phyloP scores from a whole-genome alignment of 1,140 invertebrate species.

The Brachionus paranguensis region DNA sequence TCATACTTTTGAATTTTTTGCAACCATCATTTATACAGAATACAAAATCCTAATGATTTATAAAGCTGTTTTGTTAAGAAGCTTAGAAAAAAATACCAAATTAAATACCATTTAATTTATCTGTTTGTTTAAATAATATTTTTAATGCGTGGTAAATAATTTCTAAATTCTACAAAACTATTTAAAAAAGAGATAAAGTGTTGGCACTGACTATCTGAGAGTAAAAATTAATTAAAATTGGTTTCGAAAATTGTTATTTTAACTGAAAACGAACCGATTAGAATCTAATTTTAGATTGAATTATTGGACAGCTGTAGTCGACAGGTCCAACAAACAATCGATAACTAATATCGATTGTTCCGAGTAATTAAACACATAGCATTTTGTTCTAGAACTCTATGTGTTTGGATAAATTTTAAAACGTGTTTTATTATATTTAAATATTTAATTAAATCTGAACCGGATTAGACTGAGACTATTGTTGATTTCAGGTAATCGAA shows the following conservation, averaged over 20 bases:
- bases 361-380: not conserved
- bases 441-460: conserved; percentile 3
- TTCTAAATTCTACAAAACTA: not conserved
- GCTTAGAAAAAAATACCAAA: not conserved
- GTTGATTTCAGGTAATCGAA: not conserved
- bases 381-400: not conserved
- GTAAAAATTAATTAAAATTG: not conserved
- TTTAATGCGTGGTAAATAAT: not conserved
- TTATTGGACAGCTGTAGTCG: not conserved
- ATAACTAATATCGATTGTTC: not conserved
- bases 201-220: not conserved
- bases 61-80: not conserved
- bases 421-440: conserved; percentile 14
- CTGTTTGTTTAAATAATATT: not conserved
- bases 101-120: not conserved
- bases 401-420: conserved; percentile 7
- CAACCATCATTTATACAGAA: too few species aligned
- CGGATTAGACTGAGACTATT: not conserved
- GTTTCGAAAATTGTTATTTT: not conserved
- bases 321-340: not conserved
- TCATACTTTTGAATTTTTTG: too few species aligned
- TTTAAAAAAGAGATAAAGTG: not conserved
- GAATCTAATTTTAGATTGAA: not conserved
- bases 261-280: not conserved
- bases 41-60: too few species aligned